A percentile compares a stretch with the other conserved stretches of the same genome.
These are phyloP conservation scores for Scolopax bukidnonensis DNA, from an alignment of 2,797 vertebrate species.

Conservation along the genomic window DNA sequence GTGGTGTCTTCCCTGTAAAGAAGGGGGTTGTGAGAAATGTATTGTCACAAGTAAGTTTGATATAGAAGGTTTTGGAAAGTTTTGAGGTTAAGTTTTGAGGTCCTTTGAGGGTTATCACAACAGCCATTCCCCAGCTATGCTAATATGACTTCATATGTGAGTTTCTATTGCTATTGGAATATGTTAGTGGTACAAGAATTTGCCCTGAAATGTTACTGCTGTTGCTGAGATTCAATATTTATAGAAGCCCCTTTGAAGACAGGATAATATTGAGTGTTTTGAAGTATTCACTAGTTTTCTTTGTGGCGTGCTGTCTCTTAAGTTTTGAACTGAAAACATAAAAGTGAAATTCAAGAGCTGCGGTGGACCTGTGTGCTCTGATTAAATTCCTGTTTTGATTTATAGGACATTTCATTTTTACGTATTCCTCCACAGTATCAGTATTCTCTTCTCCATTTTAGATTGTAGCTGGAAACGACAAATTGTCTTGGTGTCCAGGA, in stretches of 20 bases:
- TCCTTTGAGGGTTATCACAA: not conserved
- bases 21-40: not conserved
- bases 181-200: not conserved
- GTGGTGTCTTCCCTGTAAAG: not conserved
- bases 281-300: not conserved
- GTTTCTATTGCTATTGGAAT: not conserved
- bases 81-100: not conserved
- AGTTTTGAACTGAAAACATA: not conserved
- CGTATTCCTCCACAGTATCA: not conserved
- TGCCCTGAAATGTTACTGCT: not conserved
- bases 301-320: not conserved
- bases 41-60: not conserved
- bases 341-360: not conserved
- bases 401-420: not conserved
- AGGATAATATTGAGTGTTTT: not conserved
- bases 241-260: not conserved
- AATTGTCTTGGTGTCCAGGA: not conserved
- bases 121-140: not conserved
- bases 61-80: not conserved
- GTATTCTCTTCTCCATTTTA: not conserved
- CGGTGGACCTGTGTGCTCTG: not conserved
- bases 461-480: not conserved
- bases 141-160: not conserved
- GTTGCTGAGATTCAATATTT: not conserved
- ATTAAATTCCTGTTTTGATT: not conserved